Percentiles rank a stretch among this genome's conserved stretches.
Conservation (phyloP, 64 coral and sea anemone species). For the Hydrozoanthus tunicans region DNA sequence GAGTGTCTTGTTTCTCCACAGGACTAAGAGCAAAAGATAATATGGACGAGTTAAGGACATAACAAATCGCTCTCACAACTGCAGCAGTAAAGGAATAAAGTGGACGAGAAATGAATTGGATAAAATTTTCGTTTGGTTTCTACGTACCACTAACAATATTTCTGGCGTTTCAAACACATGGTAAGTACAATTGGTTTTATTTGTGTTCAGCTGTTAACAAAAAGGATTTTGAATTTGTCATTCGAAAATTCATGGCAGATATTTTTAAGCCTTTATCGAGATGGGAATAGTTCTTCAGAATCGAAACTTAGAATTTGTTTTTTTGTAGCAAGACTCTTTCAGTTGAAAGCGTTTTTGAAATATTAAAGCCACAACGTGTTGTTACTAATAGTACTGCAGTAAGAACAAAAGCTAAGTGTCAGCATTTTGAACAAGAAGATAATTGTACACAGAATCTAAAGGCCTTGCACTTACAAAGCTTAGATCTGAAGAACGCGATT, state of each 20-base stretch:
- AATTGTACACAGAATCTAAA: neutral
- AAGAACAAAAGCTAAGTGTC: conserved; percentile 3
- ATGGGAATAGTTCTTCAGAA: no score
- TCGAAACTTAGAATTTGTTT: no score
- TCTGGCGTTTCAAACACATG: neutral
- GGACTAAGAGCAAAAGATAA: neutral
- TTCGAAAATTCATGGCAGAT: neutral
- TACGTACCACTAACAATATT: neutral
- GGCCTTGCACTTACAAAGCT: no score
- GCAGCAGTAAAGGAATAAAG: neutral
- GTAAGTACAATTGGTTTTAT: neutral
- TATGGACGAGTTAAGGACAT: conserved; percentile 6
- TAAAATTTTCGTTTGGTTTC: neutral
- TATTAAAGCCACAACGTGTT: no score
- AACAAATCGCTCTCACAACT: neutral
- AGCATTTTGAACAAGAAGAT: neutral
- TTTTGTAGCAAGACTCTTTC: no score
- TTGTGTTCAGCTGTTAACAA: neutral
- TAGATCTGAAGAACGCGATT: no score
- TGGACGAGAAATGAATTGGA: neutral
- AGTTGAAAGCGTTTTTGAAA: no score
- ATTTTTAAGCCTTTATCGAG: neutral
- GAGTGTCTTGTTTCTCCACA: neutral
- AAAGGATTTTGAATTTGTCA: neutral
- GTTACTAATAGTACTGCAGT: no score